Percentiles rank a stretch among this genome's conserved stretches.
Evolutionary conservation across 2,888 invertebrate species (phyloP).

Genomic region (Macaria notata): DNA sequence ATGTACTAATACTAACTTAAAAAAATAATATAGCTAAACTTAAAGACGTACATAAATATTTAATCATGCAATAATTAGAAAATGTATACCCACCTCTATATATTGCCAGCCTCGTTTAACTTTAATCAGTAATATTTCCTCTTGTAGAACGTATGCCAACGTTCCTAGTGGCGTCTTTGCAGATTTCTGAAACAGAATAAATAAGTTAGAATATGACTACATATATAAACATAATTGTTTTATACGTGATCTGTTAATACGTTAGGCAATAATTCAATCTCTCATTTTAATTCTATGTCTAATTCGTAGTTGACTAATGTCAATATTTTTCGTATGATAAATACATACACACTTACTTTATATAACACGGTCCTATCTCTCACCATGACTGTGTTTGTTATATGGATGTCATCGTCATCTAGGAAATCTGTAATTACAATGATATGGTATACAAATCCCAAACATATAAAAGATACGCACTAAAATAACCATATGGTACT

Average conservation of each 20-base stretch:
- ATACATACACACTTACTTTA: conserved; percentile 47
- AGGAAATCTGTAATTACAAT: conserved; percentile 30
- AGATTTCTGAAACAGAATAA: conserved; percentile 52
- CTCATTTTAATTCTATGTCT: no score
- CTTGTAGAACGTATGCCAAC: conserved; percentile 64
- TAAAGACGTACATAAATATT: no score
- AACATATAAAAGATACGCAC: no score
- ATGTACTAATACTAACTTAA: no score
- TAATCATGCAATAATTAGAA: background rate
- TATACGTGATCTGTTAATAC: no score
- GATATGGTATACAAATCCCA: background rate
- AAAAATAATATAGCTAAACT: no score
- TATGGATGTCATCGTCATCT: conserved; percentile 54
- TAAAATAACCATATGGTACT: no score
- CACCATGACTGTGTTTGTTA: conserved; percentile 55
- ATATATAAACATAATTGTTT: background rate
- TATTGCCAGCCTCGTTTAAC: conserved; percentile 64
- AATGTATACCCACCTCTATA: conserved; percentile 52
- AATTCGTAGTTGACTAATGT: conserved; percentile 11
- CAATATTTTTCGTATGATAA: conserved; percentile 25
- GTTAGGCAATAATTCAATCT: no score
- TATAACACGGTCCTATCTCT: conserved; percentile 52
- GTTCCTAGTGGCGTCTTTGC: conserved; percentile 57
- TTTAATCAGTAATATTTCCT: conserved; percentile 61
- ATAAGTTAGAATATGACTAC: conserved; percentile 6